Evolutionary conservation across 2,797 vertebrate species (phyloP), one percentile per base, ranked within the genome.

Genomic region (Anas flavirostris): DNA sequence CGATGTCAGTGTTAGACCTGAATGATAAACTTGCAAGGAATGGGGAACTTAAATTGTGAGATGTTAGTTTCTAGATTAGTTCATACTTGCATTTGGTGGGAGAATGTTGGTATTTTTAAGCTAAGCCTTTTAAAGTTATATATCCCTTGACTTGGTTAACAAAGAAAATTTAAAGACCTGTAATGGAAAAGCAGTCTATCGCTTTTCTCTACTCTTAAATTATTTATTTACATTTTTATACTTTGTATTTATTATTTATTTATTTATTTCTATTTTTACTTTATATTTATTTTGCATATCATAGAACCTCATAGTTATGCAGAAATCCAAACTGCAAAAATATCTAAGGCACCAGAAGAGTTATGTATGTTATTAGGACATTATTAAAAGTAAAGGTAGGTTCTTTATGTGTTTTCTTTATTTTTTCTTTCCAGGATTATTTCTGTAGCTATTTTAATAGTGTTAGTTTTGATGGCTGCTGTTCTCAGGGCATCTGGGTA

Each of bases 301-400:
- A 43, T 93, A 88, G 80, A 96, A 86, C 84, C 33, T 18, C 53
- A 75, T 15, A 78, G 63, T 76, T 90, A 56, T 14, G 67, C 7
- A 52, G 68, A 81, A 88, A 52, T 76, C 50, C 10, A 74, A 62
- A 62, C 58, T 84, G 35, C 7, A 22, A 64, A 91, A 92, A 82
- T 72, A 56, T 43, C 77, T 79, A 72, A 80, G 75, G 44, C 80
- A 72, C 44, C 3, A 4, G 82, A 94, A 92, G 87, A 90, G 75
- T 82, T 60, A 86, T 79, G 63, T 53, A 69, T 43, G 5, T 87
- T 87, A 72, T 85, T 93, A 81, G 80, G 82, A 63, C 58, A 67
- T 95, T 96, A 29, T 66, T 86, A 74, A 90, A 94, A 95, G 91
- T 88, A 92, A 96, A 86, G 67, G 19, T 75, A 77, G 69, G 48